Base-by-base conservation (phyloP, 2,888 invertebrate genomes). In the Eueremaeus valkanovi region DNA sequence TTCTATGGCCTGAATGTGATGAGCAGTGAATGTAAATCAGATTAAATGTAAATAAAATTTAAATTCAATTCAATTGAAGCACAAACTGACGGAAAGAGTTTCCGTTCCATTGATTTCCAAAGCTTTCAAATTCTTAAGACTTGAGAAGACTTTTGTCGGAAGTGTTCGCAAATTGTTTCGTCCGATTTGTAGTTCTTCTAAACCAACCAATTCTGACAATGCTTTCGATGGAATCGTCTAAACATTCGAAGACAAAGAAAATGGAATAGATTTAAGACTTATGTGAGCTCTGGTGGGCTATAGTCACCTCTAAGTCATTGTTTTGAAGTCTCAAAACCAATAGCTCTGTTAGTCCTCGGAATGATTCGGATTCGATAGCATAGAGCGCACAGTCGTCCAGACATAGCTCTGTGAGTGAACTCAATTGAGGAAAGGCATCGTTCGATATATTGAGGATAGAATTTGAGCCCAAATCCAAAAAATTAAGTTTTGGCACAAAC, bases 121-220 rank as follows among this genome's bases (percentile, higher is more conserved):
- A 82, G 88, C 88, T 82, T 88, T 88, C 80, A 93, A 86, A 84
- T 91, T 87, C 73, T 88, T 88, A 73, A 93, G 85, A 76, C 90
- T 90, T 80, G 90, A 89, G 79, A 93, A 89, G 68, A 90, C 89
- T 78, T 88, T 87, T 80, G 88, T 87, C 83, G 90, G 86, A 77
- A 94, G 86, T 80, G 87, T 87, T 80, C 89, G 88, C 78, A 95
- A 88, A 80, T 89, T 90, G 85, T 93, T 93, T 79, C 90, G 89
- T 83, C 90, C 92, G 81, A 93, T 85, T 81, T 89, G 88, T 80
- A 93, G 86, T 82, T 88, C 88, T 77, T 89, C 89, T 80, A 93
- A 87, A 82, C 90, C 89, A 77, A 89, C 88, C 82, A 93, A 85
- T 84, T 90, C 90, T 40, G 90, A 88, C 77, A 93, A 85, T 76